These are phyloP conservation scores for Lanistes nyassanus DNA, from an alignment of 1,140 invertebrate species.

Conservation along the genomic window DNA sequence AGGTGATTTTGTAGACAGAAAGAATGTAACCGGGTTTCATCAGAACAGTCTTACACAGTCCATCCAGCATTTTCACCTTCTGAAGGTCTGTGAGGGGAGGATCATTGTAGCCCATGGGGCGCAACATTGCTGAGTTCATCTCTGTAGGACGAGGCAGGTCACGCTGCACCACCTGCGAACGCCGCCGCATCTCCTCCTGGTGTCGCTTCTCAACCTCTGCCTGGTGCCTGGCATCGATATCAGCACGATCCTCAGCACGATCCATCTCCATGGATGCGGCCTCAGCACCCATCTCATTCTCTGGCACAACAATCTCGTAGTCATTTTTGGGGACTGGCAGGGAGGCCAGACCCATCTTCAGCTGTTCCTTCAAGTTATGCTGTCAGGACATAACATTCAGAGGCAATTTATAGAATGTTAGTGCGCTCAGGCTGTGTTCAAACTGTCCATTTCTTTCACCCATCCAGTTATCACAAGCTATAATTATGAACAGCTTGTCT, in stretches of 20 bases:
- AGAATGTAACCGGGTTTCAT: too few species aligned
- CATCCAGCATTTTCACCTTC: constrained; percentile 69
- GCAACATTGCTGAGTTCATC: constrained; percentile 82
- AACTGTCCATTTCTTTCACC: too few species aligned
- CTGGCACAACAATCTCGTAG: constrained; percentile 97
- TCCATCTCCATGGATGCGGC: constrained; percentile 51
- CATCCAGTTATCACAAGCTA: too few species aligned
- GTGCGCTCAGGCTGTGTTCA: too few species aligned
- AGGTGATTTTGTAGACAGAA: too few species aligned
- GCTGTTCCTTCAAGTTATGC: constrained; percentile 70
- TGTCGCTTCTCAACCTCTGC: constrained; percentile 73
- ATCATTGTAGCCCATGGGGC: constrained; percentile 75
- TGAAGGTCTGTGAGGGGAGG: constrained; percentile 86
- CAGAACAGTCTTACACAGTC: too few species aligned
- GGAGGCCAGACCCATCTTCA: constrained; percentile 79
- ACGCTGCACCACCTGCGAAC: constrained; percentile 90
- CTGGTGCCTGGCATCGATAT: constrained; percentile 78
- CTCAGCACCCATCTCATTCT: constrained; percentile 75
- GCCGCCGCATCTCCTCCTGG: constrained; percentile 77
- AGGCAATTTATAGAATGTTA: too few species aligned
- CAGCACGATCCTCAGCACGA: constrained; percentile 75
- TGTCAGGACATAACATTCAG: constrained; percentile 29
- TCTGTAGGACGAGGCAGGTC: constrained; percentile 88
- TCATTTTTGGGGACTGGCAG: constrained; percentile 94
- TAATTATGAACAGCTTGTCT: too few species aligned